Evolutionary conservation across 2,888 invertebrate species (phyloP), one percentile per base, ranked within the genome.

Genomic region (Philonicus albiceps): DNA sequence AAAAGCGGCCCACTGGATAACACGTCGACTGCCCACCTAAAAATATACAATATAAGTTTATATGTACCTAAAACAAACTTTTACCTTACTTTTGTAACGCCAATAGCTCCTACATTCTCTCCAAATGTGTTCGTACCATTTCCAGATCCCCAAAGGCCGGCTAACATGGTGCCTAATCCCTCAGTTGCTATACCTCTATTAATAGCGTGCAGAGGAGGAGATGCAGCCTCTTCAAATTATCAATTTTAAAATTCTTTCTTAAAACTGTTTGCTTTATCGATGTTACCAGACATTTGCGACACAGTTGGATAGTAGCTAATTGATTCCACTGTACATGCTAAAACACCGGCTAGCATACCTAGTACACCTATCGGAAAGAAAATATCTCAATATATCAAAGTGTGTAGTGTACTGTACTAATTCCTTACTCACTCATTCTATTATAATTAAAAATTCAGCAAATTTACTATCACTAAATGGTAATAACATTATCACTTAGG

Each of bases 221-320:
- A 95, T 0, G 96, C 95, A 0, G 96, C 97, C 37, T 95, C 96
- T 96, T n/a, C 7, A 86, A 73, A 43, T 37, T 37, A 49, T 27
- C 7, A 13, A 43, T 78, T 16, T 16, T 0, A 49, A n/a, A 31
- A 76, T 40, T 3, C 53, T 49, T 53, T 22, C 11, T 43, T 64
- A n/a, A 83, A 74, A 40, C 1, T 31, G 8, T 37, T 55, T 3
- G 4, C 13, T 40, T 31, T 81, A 55, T 55, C 11, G 11, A 16
- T 40, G 92, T 91, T 88, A 95, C 95, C 95, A 88, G 96, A 95
- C 96, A 96, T 96, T 90, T 94, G 94, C 0, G 98, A 96, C 1
- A 97, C 97, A n/a, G 97, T 97, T 85, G 97, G 97, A 92, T 98
- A 98, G 91, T 98, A 97, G 90, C 97, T 97, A 87, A 97, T 95